Evolutionary conservation across 2,888 invertebrate species (phyloP).

Genomic region (Chouioia cunea): DNA sequence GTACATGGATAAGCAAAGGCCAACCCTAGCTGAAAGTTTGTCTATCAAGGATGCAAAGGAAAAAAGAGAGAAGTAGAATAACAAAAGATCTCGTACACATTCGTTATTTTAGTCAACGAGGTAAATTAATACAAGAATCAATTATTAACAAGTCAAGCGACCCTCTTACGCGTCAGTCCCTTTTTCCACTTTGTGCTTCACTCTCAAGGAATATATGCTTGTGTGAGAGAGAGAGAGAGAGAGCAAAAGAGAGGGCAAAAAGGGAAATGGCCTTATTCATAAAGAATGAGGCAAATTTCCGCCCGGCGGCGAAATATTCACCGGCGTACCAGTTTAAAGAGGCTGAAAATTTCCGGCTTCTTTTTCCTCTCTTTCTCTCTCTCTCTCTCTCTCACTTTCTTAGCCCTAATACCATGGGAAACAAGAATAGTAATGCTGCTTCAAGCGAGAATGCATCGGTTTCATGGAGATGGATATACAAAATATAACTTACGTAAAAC

Average conservation of each 20-base stretch:
- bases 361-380: not conserved
- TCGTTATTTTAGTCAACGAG: slow-evolving; percentile 31
- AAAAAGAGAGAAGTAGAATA: slow-evolving; percentile 4
- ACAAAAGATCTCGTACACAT: not conserved
- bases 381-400: no score
- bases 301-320: slow-evolving; percentile 35
- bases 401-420: not conserved
- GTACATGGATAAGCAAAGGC: slow-evolving; percentile 11
- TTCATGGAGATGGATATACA: no score
- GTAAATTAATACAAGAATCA: slow-evolving; percentile 48
- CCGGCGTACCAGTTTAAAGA: slow-evolving; percentile 27
- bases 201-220: slow-evolving; percentile 5
- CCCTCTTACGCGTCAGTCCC: slow-evolving; percentile 29
- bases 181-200: slow-evolving; percentile 44
- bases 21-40: slow-evolving; percentile 1
- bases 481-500: no score
- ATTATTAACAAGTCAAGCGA: slow-evolving; percentile 42
- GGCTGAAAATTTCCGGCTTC: slow-evolving; percentile 43
- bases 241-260: slow-evolving; percentile 35
- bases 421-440: not conserved
- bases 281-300: slow-evolving; percentile 47
- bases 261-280: slow-evolving; percentile 49
- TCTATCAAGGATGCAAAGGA: not conserved
- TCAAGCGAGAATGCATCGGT: no score
- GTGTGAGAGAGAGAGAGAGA: slow-evolving; percentile 19